Evolutionary conservation across 2,113 vertebrate genomes (phyloP).

Genomic region (Amphiprion ocellaris): DNA sequence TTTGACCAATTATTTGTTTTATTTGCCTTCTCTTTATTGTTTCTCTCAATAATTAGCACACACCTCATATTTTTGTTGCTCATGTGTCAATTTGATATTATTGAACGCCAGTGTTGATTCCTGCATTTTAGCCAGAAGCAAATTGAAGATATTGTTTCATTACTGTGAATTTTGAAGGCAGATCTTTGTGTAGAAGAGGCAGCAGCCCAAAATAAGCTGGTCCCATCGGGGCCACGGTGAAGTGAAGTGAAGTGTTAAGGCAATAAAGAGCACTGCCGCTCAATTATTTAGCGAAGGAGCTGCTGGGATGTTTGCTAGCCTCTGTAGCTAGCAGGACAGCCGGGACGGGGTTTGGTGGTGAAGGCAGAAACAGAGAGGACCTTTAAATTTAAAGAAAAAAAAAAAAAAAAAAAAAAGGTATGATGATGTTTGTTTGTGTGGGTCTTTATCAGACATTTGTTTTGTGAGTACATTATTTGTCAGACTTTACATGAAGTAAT

Average conservation of each 20-base stretch:
- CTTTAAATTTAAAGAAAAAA: neutral
- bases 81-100: too few relatives aligned
- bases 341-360: neutral
- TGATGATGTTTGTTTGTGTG: neutral
- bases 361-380: neutral
- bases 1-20: too few relatives aligned
- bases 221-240: slow-evolving; percentile 36
- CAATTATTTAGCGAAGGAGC: slow-evolving; percentile 70
- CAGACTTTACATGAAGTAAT: neutral
- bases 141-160: neutral
- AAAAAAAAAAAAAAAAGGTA: neutral
- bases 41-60: too few relatives aligned
- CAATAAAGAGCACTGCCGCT: slow-evolving; percentile 50
- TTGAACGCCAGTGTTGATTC: neutral
- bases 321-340: slow-evolving; percentile 22
- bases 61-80: too few relatives aligned
- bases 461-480: neutral
- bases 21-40: too few relatives aligned
- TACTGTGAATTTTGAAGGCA: slow-evolving; percentile 18
- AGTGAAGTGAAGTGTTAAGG: slow-evolving; percentile 72
- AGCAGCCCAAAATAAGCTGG: slow-evolving; percentile 43
- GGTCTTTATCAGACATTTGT: neutral
- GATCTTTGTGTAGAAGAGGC: slow-evolving; percentile 24
- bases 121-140: neutral
- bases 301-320: slow-evolving; percentile 51